Evolutionary conservation across 2,797 vertebrate species (phyloP).

Genomic region (Coregonus ussuriensis): DNA sequence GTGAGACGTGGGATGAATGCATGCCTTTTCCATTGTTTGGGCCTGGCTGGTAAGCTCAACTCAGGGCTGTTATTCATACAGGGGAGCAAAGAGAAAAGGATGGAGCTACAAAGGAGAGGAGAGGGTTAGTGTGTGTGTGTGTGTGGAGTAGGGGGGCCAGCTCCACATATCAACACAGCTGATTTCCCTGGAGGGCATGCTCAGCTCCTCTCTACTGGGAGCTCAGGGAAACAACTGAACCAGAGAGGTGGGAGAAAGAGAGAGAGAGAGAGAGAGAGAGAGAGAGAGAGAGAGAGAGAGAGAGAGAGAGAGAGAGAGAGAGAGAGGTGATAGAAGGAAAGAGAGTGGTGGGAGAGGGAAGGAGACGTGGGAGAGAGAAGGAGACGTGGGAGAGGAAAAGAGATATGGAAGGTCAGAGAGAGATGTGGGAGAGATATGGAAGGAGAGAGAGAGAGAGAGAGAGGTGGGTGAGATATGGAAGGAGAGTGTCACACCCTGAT

Average conservation of each 20-base stretch:
- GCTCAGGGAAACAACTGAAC: background rate
- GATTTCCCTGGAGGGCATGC: conserved; percentile 49
- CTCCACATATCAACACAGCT: conserved; percentile 50
- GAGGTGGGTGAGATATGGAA: no score
- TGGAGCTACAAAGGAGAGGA: conserved; percentile 48
- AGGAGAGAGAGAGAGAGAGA: no score
- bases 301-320: no score
- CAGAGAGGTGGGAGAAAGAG: conserved; percentile 5
- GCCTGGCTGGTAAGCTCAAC: conserved; percentile 41
- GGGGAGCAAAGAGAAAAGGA: conserved; percentile 4
- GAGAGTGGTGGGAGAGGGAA: no score
- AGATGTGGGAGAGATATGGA: no score
- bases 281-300: no score
- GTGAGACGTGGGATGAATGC: conserved; percentile 56
- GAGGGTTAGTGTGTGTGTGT: conserved; percentile 43
- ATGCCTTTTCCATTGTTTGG: conserved; percentile 56
- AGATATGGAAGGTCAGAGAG: no score
- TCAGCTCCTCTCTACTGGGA: conserved; percentile 18
- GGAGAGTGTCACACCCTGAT: no score
- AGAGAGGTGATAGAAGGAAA: no score
- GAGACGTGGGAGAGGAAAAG: no score
- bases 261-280: no score
- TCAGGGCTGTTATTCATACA: conserved; percentile 68
- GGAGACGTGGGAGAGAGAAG: no score
- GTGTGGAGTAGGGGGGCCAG: conserved; percentile 26